A percentile compares a stretch with the other conserved stretches of the same genome.
Conservation (phyloP, 1,140 invertebrate genomes). For the Lepidotrigona ventralis region DNA sequence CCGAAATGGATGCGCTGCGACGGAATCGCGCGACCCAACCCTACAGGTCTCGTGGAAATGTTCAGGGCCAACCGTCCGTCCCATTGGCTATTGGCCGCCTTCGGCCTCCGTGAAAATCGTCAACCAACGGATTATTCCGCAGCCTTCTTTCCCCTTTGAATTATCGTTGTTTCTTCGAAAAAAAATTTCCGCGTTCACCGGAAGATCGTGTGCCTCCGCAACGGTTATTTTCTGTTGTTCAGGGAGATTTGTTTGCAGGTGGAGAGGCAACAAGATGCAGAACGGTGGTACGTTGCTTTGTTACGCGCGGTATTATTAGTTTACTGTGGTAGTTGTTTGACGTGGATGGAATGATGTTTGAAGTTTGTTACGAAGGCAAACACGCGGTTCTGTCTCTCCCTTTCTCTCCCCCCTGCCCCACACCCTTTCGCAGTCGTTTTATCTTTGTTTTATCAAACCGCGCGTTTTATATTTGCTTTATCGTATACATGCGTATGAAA, state of each 20-base stretch:
- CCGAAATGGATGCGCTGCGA: slow-evolving; percentile 49
- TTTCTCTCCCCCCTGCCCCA: no score
- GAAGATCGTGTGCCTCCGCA: background rate
- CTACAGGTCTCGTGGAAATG: background rate
- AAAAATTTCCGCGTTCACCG: background rate
- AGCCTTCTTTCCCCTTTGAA: background rate
- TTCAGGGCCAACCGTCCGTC: background rate
- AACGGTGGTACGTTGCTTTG: background rate
- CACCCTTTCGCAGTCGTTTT: no score
- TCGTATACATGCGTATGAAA: no score
- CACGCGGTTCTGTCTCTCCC: background rate
- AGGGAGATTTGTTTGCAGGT: background rate
- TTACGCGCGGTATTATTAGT: background rate
- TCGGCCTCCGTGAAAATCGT: background rate
- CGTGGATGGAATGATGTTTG: background rate
- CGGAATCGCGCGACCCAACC: slow-evolving; percentile 43
- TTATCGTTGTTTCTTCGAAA: background rate
- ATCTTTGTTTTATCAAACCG: no score
- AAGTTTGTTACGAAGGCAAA: background rate
- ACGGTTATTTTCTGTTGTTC: background rate
- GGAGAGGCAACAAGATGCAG: background rate
- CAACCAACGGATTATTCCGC: background rate
- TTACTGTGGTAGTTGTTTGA: background rate
- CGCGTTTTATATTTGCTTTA: no score
- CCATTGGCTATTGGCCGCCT: background rate